These are phyloP conservation scores for Sympetrum striolatum DNA, from an alignment of 2,888 invertebrate species.

Conservation along the genomic window DNA sequence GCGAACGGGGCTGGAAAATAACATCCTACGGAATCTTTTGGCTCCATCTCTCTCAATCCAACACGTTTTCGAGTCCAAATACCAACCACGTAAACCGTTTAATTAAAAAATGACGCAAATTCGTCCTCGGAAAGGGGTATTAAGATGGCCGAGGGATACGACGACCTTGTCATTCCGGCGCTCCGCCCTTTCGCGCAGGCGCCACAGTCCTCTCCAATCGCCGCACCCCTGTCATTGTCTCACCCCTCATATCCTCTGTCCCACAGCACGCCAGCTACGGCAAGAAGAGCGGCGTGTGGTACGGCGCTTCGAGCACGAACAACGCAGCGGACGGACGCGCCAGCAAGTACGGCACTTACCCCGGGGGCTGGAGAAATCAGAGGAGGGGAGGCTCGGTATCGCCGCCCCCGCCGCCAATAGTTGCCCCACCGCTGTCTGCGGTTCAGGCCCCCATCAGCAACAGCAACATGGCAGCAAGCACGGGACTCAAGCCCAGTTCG, in stretches of 20 bases:
- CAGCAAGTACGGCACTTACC: conserved; percentile 17
- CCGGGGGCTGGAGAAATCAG: conserved; percentile 32
- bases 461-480: conserved; percentile 63
- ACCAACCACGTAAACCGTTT: background rate
- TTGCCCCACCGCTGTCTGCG: conserved; percentile 60
- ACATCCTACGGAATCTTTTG: too few relatives aligned
- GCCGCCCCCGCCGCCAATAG: background rate
- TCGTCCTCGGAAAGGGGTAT: background rate
- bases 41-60: too few relatives aligned
- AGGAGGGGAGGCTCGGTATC: background rate
- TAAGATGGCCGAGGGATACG: too few relatives aligned
- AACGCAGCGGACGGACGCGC: conserved; percentile 55
- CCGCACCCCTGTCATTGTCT: background rate
- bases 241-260: background rate
- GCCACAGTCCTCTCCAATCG: background rate
- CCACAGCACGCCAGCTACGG: conserved; percentile 85
- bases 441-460: conserved; percentile 69
- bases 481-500: conserved; percentile 71
- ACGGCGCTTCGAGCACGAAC: conserved; percentile 55
- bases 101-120: background rate
- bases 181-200: background rate
- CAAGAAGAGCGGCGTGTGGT: conserved; percentile 90
- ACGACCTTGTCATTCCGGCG: background rate
- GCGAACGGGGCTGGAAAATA: too few relatives aligned
- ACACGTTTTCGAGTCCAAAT: background rate